These are phyloP conservation scores for Melopsittacus undulatus DNA, from an alignment of 2,797 vertebrate genomes.

Conservation along the genomic window DNA sequence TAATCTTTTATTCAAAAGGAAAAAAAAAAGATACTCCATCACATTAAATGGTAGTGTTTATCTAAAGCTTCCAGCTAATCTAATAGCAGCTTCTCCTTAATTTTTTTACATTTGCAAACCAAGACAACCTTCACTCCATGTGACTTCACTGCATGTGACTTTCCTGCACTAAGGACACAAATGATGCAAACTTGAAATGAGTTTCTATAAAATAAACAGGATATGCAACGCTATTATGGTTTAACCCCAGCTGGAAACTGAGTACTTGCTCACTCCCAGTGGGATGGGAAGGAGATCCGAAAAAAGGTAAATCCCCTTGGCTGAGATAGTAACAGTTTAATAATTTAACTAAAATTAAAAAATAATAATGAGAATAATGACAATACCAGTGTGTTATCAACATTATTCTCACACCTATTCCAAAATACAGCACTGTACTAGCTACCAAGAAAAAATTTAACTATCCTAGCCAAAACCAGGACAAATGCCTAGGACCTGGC, in stretches of 20 bases:
- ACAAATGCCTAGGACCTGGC: neutral
- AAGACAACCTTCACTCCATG: neutral
- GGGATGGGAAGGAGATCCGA: neutral
- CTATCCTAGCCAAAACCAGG: neutral
- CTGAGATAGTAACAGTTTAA: neutral
- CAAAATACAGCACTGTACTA: neutral
- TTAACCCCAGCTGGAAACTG: neutral
- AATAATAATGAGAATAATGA: neutral
- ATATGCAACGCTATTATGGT: neutral
- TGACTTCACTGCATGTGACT: rapidly evolving
- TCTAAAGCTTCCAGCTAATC: neutral
- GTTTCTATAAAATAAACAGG: neutral
- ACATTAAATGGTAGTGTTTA: neutral
- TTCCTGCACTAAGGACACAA: neutral
- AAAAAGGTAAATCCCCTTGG: neutral
- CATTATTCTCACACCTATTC: neutral
- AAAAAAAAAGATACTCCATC: neutral
- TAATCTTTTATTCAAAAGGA: neutral
- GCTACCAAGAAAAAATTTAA: neutral
- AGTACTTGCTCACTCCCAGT: neutral
- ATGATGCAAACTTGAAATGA: neutral
- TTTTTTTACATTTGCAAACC: neutral
- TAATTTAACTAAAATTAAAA: neutral
- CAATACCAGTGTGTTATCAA: neutral
- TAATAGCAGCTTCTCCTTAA: neutral